Conservation (phyloP, 2,888 invertebrate genomes). For the Heliconius sara region DNA sequence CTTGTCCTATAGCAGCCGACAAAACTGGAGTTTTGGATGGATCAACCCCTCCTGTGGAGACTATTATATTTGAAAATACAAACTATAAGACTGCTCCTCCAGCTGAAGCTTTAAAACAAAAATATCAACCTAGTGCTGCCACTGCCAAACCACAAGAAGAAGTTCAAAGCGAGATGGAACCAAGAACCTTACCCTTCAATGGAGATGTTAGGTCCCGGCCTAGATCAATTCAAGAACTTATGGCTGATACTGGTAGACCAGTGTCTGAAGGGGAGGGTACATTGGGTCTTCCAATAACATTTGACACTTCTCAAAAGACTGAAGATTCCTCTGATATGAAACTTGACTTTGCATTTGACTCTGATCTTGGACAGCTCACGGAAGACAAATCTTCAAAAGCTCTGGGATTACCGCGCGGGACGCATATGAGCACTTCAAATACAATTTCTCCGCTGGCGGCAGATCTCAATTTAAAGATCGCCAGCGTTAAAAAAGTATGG, state of each 20-base stretch:
- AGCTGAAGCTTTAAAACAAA: conserved; percentile 86
- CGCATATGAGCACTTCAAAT: conserved; percentile 86
- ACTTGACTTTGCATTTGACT: conserved; percentile 95
- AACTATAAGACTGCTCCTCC: conserved; percentile 92
- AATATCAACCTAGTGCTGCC: conserved; percentile 79
- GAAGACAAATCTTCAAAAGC: conserved; percentile 87
- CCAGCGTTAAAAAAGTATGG: conserved; percentile 96
- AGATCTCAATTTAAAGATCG: conserved; percentile 96
- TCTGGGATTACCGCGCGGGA: conserved; percentile 84
- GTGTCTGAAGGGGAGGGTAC: conserved; percentile 73
- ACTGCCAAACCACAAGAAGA: conserved; percentile 80
- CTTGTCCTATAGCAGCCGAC: conserved; percentile 66
- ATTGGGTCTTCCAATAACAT: conserved; percentile 87
- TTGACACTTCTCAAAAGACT: conserved; percentile 82
- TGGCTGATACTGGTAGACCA: conserved; percentile 69
- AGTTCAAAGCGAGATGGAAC: conserved; percentile 80
- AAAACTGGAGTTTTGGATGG: conserved; percentile 87
- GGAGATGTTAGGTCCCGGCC: conserved; percentile 76
- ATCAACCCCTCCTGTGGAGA: conserved; percentile 91
- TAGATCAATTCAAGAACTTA: conserved; percentile 77
- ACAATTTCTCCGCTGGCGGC: conserved; percentile 92
- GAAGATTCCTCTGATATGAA: conserved; percentile 95
- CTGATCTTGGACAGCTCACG: conserved; percentile 89
- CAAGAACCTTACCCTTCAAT: conserved; percentile 68
- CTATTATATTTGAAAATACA: conserved; percentile 95